Conservation (phyloP, 2,797 vertebrate species). For the Arctocebus calabarensis region DNA sequence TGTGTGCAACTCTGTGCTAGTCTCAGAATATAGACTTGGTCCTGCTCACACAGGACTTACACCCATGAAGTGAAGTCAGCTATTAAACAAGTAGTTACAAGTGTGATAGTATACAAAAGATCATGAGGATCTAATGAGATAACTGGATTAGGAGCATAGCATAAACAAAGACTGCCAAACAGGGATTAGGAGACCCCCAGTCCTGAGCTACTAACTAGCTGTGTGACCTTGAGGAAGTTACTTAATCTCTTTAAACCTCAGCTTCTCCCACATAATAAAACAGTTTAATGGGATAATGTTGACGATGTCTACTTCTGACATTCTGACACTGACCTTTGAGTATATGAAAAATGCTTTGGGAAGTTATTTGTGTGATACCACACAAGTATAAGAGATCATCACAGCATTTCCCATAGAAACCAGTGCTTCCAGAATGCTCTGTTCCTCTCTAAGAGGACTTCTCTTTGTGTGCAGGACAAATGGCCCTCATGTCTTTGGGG, state of each 20-base stretch:
- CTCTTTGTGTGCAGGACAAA: background rate
- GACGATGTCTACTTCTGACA: constrained; percentile 30
- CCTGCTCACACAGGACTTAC: background rate
- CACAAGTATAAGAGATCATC: background rate
- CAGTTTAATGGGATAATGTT: background rate
- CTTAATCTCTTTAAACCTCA: constrained; percentile 60
- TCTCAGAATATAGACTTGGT: constrained; percentile 2
- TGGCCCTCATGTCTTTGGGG: background rate
- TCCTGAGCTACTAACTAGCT: constrained; percentile 10
- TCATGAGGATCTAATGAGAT: constrained; percentile 40
- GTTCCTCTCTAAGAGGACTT: background rate
- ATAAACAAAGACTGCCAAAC: constrained; percentile 53
- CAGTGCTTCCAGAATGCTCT: background rate
- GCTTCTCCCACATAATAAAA: constrained; percentile 27
- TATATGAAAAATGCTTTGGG: background rate
- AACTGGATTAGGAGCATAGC: constrained; percentile 57
- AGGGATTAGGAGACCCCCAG: constrained; percentile 5
- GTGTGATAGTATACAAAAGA: constrained; percentile 3
- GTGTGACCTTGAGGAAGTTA: constrained; percentile 58
- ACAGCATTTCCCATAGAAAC: background rate
- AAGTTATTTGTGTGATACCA: background rate
- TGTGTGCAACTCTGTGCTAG: constrained; percentile 12
- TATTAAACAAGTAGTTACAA: constrained; percentile 22
- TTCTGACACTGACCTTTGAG: background rate
- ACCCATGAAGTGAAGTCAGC: constrained; percentile 26